Conservation (phyloP, 2,888 invertebrate genomes). For the Nomada ruficornis region DNA sequence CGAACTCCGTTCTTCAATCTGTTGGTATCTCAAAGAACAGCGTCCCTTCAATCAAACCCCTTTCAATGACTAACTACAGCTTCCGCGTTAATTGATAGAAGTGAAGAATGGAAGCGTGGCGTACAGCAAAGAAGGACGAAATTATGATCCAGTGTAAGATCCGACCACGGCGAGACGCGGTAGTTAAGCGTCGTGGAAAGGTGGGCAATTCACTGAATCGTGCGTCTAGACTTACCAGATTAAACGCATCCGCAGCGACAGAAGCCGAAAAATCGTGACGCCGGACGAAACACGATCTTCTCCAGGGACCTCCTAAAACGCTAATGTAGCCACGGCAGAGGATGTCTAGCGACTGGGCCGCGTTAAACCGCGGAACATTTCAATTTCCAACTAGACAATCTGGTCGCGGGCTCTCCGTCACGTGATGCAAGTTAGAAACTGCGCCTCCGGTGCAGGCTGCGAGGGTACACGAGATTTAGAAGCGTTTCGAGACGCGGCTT, state of each 20-base stretch:
- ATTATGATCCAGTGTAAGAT: background rate
- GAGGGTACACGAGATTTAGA: constrained; percentile 25
- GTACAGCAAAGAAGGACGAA: background rate
- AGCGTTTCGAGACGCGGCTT: background rate
- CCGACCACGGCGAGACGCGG: background rate
- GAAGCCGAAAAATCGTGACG: constrained; percentile 40
- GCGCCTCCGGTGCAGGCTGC: constrained; percentile 26
- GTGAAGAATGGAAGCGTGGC: no score
- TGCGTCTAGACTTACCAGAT: constrained; percentile 63
- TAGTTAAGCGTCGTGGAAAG: background rate
- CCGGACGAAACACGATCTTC: constrained; percentile 49
- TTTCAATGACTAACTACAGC: no score
- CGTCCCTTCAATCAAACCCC: no score
- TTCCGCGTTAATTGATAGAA: no score
- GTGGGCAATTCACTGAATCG: background rate
- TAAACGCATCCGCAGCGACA: constrained; percentile 59
- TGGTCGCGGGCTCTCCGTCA: constrained; percentile 38
- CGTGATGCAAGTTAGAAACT: constrained; percentile 51
- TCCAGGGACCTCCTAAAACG: constrained; percentile 48
- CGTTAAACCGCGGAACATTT: constrained; percentile 62
- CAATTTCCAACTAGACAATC: constrained; percentile 69
- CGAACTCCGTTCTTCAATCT: no score
- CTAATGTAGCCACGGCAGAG: constrained; percentile 64
- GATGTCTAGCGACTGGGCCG: constrained; percentile 69
- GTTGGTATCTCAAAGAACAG: no score